Evolutionary conservation across 2,113 vertebrate genomes (phyloP).

Genomic region (Mirza zaza): DNA sequence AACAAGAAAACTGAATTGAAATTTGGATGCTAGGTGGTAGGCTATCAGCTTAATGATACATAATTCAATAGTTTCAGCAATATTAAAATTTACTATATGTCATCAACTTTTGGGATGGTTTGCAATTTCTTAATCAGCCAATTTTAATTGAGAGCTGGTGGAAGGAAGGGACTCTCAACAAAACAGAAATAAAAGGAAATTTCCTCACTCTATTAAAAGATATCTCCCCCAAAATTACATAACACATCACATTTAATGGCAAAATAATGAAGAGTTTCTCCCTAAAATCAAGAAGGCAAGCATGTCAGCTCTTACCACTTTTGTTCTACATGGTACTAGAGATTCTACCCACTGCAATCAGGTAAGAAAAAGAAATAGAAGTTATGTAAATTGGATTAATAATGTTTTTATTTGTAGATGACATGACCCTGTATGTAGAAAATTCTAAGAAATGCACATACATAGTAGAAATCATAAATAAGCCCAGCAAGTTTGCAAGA

Average conservation of each 20-base stretch:
- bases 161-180: not conserved
- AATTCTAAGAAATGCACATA: not conserved
- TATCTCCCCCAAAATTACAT: not conserved
- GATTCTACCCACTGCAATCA: not conserved
- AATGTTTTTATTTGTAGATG: not conserved
- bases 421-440: not conserved
- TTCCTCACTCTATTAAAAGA: not conserved
- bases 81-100: not conserved
- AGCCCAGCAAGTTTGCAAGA: not conserved
- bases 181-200: not conserved
- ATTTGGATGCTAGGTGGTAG: not conserved
- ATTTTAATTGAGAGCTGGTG: not conserved
- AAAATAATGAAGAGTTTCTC: not conserved
- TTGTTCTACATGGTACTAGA: not conserved
- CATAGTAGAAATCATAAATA: not conserved
- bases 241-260: not conserved
- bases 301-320: not conserved
- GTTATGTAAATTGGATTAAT: not conserved
- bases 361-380: not conserved
- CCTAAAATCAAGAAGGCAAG: not conserved
- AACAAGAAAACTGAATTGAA: not conserved
- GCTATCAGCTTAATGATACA: not conserved
- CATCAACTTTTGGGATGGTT: not conserved
- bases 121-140: not conserved
- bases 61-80: not conserved